Evolutionary conservation across 2,888 invertebrate genomes (phyloP).

Genomic region (Tortrix viridana): DNA sequence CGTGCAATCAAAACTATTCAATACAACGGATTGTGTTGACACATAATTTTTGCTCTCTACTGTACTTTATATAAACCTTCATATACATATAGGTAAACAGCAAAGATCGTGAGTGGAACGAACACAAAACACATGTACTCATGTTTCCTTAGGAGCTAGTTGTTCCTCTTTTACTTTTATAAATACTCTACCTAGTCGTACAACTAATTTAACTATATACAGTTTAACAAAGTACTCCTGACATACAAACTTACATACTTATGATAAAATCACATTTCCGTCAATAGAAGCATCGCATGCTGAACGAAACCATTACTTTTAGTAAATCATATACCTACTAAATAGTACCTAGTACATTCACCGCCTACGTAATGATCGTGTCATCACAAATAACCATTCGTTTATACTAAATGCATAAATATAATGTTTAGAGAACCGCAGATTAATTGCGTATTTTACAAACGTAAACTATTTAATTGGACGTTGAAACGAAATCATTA

Average conservation of each 20-base stretch:
- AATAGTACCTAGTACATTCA: conserved; percentile 10
- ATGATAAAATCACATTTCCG: conserved; percentile 48
- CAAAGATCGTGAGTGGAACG: conserved; percentile 1
- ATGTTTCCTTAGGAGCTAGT: conserved; percentile 65
- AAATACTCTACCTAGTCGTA: conserved; percentile 43
- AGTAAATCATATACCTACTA: conserved; percentile 6
- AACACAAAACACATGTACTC: conserved; percentile 5
- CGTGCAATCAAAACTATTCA: too few species aligned
- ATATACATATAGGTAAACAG: too few species aligned
- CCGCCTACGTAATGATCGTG: not conserved
- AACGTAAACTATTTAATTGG: too few species aligned
- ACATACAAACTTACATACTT: conserved; percentile 38
- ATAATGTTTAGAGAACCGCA: not conserved
- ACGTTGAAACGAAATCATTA: too few species aligned
- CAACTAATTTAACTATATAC: conserved; percentile 44
- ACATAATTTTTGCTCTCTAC: too few species aligned
- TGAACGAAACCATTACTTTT: conserved; percentile 11
- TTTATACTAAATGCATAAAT: not conserved
- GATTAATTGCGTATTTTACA: too few species aligned
- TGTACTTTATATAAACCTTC: too few species aligned
- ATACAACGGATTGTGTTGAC: too few species aligned
- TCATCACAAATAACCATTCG: conserved; percentile 1
- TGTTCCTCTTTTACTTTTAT: conserved; percentile 79
- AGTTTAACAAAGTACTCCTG: conserved; percentile 4
- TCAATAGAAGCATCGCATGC: conserved; percentile 42